Conservation (phyloP, 2,113 vertebrate species). For the Mastomys coucha region DNA sequence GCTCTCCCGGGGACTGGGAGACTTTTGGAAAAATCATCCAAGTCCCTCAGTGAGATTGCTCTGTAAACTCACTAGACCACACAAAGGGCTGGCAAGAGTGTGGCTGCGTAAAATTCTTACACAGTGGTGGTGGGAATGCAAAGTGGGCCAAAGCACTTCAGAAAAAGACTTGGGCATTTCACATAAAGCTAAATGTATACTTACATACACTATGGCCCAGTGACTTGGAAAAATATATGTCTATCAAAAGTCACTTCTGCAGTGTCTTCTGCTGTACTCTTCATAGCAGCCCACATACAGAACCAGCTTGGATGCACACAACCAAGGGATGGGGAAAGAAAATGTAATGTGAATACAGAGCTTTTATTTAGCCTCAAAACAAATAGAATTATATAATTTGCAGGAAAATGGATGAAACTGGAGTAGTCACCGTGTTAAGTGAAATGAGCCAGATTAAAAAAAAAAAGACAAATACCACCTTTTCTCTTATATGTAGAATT, state of each 20-base stretch:
- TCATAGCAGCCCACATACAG: background rate
- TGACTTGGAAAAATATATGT: background rate
- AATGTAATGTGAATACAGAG: background rate
- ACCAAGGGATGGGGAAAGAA: background rate
- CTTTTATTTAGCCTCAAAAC: background rate
- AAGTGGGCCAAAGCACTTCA: background rate
- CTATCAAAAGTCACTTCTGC: background rate
- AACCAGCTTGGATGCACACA: background rate
- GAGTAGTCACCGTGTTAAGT: background rate
- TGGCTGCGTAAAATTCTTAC: background rate
- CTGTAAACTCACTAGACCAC: background rate
- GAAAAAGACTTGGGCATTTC: background rate
- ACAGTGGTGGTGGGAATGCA: background rate
- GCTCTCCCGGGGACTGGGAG: background rate
- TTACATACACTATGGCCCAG: background rate
- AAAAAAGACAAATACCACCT: background rate
- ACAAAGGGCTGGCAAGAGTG: background rate
- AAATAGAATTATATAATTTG: background rate
- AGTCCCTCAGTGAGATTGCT: background rate
- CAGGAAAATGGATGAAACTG: background rate
- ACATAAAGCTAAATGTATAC: background rate
- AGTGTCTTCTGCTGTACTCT: background rate
- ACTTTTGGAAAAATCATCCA: slow-evolving; percentile 34
- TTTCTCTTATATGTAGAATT: background rate
- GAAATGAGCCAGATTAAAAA: background rate